phyloP scores from a whole-genome alignment of 2,888 invertebrate species.

The Protodeltote pygarga region DNA sequence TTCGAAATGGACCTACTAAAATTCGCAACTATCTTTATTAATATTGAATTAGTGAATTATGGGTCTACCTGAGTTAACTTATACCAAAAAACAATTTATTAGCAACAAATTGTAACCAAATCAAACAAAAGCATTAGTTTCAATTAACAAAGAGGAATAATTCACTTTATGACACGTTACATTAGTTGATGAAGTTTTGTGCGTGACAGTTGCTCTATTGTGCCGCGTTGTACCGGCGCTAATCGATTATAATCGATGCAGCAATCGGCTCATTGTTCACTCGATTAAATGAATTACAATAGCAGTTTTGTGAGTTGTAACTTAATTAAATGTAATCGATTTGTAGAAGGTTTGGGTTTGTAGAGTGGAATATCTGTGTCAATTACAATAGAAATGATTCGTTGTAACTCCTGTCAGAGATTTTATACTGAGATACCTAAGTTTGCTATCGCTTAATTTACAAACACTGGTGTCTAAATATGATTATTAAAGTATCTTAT shows the following conservation, averaged over 20 bases:
- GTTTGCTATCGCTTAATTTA: too few relatives aligned
- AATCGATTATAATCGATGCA: conserved; percentile 40
- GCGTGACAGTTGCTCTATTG: conserved; percentile 32
- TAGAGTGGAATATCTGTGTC: too few relatives aligned
- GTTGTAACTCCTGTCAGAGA: too few relatives aligned
- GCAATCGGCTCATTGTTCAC: conserved; percentile 39
- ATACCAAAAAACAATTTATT: too few relatives aligned
- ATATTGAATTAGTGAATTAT: too few relatives aligned
- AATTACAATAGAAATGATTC: too few relatives aligned
- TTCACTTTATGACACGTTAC: conserved; percentile 10
- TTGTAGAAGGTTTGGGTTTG: conserved; percentile 17
- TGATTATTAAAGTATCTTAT: too few relatives aligned
- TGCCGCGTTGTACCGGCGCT: conserved; percentile 16
- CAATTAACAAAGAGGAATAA: conserved; percentile 11
- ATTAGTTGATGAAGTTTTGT: conserved; percentile 29
- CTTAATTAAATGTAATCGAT: conserved; percentile 32
- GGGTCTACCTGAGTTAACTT: too few relatives aligned
- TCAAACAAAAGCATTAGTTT: conserved; percentile 11
- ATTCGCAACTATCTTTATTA: too few relatives aligned
- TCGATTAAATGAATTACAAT: conserved; percentile 39
- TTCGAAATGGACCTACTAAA: too few relatives aligned
- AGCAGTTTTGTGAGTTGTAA: conserved; percentile 29
- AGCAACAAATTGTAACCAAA: conserved; percentile 5
- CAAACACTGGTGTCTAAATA: too few relatives aligned
- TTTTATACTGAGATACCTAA: too few relatives aligned